phyloP scores from a whole-genome alignment of 2,113 vertebrate species.

The Naja naja region DNA sequence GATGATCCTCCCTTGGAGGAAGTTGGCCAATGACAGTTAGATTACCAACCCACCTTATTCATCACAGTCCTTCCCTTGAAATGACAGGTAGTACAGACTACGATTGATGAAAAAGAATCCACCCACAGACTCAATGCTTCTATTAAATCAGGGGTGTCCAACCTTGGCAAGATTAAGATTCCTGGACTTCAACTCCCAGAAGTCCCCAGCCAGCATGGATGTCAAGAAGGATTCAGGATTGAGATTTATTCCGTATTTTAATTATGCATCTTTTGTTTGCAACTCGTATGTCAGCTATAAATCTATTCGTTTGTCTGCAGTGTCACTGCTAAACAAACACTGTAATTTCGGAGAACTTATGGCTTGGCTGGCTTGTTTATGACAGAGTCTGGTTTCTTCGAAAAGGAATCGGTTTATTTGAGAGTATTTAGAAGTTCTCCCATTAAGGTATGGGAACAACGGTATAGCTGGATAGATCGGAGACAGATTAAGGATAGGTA shows the following conservation, averaged over 20 bases:
- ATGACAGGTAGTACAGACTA: not conserved
- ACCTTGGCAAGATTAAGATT: not conserved
- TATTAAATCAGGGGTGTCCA: not conserved
- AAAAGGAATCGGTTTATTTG: not conserved
- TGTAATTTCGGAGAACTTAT: not conserved
- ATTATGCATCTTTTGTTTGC: not conserved
- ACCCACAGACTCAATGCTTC: not conserved
- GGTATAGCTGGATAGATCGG: no score
- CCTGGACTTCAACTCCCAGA: not conserved
- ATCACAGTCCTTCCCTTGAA: not conserved
- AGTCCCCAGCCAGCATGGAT: not conserved
- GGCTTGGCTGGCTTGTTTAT: not conserved
- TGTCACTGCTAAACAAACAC: not conserved
- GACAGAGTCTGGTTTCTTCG: not conserved
- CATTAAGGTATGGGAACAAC: no score
- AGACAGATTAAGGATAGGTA: no score
- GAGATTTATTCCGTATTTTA: not conserved
- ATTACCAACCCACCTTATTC: not conserved
- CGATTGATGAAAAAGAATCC: not conserved
- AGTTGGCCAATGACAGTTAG: not conserved
- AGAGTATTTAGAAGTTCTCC: not conserved
- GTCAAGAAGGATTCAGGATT: not conserved
- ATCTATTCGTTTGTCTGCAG: not conserved
- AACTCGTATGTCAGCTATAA: not conserved
- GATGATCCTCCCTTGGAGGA: not conserved